Evolutionary conservation across 2,113 vertebrate species (phyloP), one percentile per base, ranked within the genome.

Genomic region (Manacus vitellinus): DNA sequence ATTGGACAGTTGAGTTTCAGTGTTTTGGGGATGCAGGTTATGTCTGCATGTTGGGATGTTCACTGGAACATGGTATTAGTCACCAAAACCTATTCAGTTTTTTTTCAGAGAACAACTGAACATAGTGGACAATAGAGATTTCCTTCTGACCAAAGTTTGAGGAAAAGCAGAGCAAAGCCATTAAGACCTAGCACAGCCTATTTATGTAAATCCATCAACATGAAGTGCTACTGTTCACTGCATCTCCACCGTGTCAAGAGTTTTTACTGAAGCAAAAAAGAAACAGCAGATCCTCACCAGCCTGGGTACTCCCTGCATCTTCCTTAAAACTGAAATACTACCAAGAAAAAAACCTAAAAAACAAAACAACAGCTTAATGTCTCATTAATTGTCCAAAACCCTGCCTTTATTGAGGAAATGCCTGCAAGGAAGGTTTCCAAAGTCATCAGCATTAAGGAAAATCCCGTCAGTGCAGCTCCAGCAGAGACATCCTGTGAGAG

Each of bases 391-490:
- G 71, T 88, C 87, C 84, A 56, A 89, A 95, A 94, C 88, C 74
- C 81, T 94, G 46, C 52, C 23, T 52, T 91, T 95, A 95, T 95
- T 95, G 85, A 96, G 94, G 83, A 97, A 96, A 95, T 70, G 92
- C 92, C 94, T 95, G 61, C 75, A 79, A 96, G 84, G 94, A 89
- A 88, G 75, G 62, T 33, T 95, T 94, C 92, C 93, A 95, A 94
- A 96, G 72, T 91, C 90, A 95, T 94, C 80, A 96, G 95, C 76
- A 93, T 94, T 97, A 97, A 86, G 94, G 90, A 94, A 94, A 96
- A 96, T 93, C 95, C 92, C 37, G 6, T 90, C 88, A 86, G 92
- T 2, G 8, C 85, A 94, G 92, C 77, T 94, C 91, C 94, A 93
- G 93, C 1, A 0, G 82, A 90, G 79, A 92, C 62, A 96, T 90